phyloP scores from a whole-genome alignment of 2,797 vertebrate genomes.

The Arremon brunneinucha region DNA sequence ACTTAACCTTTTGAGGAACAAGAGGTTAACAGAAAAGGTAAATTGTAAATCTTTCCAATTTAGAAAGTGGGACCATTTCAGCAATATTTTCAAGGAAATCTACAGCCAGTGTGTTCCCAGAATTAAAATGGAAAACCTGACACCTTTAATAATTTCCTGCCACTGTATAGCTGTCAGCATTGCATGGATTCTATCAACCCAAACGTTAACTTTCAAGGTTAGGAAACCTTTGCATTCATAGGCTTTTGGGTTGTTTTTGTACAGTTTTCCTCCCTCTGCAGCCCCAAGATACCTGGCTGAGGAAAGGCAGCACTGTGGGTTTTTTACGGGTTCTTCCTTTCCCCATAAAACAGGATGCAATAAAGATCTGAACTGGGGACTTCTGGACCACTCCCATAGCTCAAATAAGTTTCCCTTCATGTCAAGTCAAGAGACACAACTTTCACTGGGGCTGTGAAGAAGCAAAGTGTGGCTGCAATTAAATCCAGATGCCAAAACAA shows the following conservation, averaged over 20 bases:
- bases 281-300: background rate
- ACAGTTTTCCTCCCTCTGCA: background rate
- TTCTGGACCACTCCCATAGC: background rate
- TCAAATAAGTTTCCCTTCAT: background rate
- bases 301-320: background rate
- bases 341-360: background rate
- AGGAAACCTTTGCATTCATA: background rate
- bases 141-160: constrained; percentile 71
- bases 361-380: background rate
- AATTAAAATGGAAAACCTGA: constrained; percentile 71
- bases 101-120: background rate
- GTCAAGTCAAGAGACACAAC: background rate
- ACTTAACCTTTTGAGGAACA: constrained; percentile 47
- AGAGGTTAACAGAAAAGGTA: constrained; percentile 60
- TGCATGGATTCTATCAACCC: constrained; percentile 58
- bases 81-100: constrained; percentile 49
- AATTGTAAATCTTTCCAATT: constrained; percentile 55
- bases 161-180: constrained; percentile 66
- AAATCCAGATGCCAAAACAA: background rate
- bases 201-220: background rate
- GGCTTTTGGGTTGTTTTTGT: background rate
- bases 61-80: constrained; percentile 51
- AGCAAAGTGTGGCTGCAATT: background rate
- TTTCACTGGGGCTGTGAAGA: background rate
- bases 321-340: background rate